A percentile compares a stretch with the other conserved stretches of the same genome.
Conservation (phyloP, 2,797 vertebrate genomes). For the Chelmon rostratus region DNA sequence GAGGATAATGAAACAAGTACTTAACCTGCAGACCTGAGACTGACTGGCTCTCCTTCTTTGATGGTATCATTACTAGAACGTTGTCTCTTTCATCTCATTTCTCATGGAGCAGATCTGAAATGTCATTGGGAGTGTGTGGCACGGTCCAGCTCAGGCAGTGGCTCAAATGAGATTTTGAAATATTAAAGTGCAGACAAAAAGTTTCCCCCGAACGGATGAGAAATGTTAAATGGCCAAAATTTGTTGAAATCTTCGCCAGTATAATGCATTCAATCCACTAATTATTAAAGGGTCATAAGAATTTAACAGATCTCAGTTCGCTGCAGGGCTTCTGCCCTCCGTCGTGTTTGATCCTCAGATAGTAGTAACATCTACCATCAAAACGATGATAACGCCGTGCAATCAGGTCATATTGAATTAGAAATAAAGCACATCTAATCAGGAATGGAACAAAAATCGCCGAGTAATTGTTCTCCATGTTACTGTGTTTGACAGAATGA, state of each 20-base stretch:
- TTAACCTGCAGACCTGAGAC: constrained; percentile 15
- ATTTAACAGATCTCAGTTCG: constrained; percentile 30
- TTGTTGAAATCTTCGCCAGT: constrained; percentile 49
- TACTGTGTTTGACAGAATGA: constrained; percentile 42
- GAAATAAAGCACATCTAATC: constrained; percentile 38
- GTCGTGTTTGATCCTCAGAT: constrained; percentile 28
- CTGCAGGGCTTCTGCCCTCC: background rate
- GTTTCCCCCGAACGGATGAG: constrained; percentile 47
- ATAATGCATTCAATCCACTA: constrained; percentile 51
- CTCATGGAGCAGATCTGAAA: constrained; percentile 55
- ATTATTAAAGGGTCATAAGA: constrained; percentile 59
- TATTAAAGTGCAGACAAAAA: constrained; percentile 72
- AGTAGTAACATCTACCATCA: background rate
- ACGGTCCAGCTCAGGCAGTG: constrained; percentile 53
- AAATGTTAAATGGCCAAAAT: constrained; percentile 54
- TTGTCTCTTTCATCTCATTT: constrained; percentile 56
- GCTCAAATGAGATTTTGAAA: constrained; percentile 78
- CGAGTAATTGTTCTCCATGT: constrained; percentile 24
- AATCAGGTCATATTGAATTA: constrained; percentile 21
- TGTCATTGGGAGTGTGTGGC: constrained; percentile 63
- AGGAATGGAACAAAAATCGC: constrained; percentile 8
- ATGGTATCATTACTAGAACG: constrained; percentile 14
- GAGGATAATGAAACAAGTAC: background rate
- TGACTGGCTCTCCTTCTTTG: constrained; percentile 30
- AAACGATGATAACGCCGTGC: background rate